phyloP scores from a whole-genome alignment of 1,140 invertebrate genomes.

The Zaprionus capensis region DNA sequence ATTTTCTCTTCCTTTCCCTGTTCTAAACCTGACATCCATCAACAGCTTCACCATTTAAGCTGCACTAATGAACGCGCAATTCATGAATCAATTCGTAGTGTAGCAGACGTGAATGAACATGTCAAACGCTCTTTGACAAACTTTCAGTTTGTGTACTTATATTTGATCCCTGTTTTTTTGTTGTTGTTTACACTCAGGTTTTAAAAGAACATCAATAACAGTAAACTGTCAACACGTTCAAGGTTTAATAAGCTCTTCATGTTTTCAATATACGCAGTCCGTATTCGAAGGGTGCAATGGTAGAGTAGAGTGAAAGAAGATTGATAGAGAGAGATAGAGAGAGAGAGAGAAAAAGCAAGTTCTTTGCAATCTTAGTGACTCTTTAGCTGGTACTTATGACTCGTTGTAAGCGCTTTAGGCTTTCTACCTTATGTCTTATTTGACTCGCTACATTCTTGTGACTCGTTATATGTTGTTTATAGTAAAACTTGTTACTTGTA shows the following conservation, averaged over 20 bases:
- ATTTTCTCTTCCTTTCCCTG: too few relatives aligned
- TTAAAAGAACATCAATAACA: not conserved
- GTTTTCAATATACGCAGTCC: too few relatives aligned
- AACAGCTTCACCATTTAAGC: too few relatives aligned
- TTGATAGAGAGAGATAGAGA: too few relatives aligned
- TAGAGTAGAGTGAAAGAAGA: not conserved
- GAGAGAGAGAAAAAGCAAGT: not conserved
- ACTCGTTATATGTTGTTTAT: not conserved
- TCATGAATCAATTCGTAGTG: not conserved
- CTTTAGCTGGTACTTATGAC: not conserved
- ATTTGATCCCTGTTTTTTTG: not conserved
- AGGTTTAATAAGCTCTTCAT: not conserved
- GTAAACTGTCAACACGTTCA: not conserved
- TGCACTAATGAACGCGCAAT: not conserved
- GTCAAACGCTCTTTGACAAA: too few relatives aligned
- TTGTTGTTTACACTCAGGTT: not conserved
- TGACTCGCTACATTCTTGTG: not conserved
- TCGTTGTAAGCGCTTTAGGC: not conserved
- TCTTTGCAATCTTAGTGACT: not conserved
- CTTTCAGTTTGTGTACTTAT: too few relatives aligned
- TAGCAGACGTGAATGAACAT: not conserved
- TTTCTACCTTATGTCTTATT: too few relatives aligned
- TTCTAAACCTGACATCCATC: too few relatives aligned
- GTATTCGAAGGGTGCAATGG: not conserved
- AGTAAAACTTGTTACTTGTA: not conserved